Evolutionary conservation across 2,113 vertebrate genomes (phyloP).

Genomic region (Pelmatolapia mariae): DNA sequence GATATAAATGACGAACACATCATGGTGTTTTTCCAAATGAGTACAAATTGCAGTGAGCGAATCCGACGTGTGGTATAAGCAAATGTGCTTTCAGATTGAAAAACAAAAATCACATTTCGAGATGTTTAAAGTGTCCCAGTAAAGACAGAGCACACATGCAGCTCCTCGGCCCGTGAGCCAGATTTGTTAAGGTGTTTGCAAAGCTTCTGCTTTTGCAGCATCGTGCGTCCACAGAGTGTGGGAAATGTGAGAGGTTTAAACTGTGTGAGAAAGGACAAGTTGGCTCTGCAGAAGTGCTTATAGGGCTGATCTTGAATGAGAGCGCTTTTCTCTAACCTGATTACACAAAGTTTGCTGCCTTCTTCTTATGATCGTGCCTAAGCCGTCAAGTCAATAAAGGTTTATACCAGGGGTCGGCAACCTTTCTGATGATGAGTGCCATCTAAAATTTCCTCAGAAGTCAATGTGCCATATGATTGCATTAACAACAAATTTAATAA

Average conservation of each 20-base stretch:
- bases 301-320: background rate
- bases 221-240: background rate
- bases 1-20: background rate
- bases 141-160: background rate
- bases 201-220: background rate
- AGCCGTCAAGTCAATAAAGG: background rate
- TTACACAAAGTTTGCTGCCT: background rate
- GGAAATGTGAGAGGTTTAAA: background rate
- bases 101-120: background rate
- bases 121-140: background rate
- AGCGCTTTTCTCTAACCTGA: background rate
- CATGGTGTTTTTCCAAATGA: background rate
- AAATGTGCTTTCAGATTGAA: background rate
- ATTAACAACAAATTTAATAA: background rate
- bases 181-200: background rate
- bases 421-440: background rate
- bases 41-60: background rate
- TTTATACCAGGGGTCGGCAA: background rate
- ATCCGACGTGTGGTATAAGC: background rate
- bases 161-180: background rate
- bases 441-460: background rate
- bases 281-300: background rate
- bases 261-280: background rate
- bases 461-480: fast-evolving
- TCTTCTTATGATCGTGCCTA: background rate